Evolutionary conservation across 2,113 vertebrate species (phyloP).

Genomic region (Athene noctua): DNA sequence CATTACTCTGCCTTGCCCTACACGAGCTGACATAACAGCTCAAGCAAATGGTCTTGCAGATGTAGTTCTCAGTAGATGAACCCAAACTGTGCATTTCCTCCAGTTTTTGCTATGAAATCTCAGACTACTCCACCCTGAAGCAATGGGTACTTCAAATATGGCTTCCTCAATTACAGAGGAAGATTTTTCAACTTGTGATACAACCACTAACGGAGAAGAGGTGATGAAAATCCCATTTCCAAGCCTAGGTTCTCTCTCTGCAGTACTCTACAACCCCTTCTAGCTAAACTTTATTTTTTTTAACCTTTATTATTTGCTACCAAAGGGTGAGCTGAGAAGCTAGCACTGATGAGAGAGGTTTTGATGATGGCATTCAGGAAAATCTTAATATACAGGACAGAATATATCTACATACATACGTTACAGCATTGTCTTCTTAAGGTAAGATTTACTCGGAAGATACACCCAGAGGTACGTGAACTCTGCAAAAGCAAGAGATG

Average conservation of each 20-base stretch:
- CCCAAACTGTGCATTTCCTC: neutral
- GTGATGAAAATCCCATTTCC: neutral
- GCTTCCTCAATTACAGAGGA: neutral
- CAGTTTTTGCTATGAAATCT: neutral
- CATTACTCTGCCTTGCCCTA: neutral
- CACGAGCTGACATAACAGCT: rapidly evolving
- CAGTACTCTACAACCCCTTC: neutral
- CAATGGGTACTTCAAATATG: neutral
- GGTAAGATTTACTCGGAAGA: neutral
- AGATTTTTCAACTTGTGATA: neutral
- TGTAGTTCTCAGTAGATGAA: neutral
- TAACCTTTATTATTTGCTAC: too few relatives aligned
- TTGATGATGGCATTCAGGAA: neutral
- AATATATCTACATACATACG: neutral
- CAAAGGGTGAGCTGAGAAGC: neutral
- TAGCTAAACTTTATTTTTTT: neutral
- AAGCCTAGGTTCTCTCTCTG: neutral
- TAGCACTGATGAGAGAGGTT: neutral
- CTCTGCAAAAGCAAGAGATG: neutral
- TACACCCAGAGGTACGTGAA: neutral
- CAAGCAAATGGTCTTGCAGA: neutral
- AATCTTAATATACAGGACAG: neutral
- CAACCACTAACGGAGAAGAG: neutral
- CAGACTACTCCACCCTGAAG: neutral
- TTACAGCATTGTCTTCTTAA: neutral